phyloP scores from a whole-genome alignment of 2,888 invertebrate species.

The Julus scandinavius region DNA sequence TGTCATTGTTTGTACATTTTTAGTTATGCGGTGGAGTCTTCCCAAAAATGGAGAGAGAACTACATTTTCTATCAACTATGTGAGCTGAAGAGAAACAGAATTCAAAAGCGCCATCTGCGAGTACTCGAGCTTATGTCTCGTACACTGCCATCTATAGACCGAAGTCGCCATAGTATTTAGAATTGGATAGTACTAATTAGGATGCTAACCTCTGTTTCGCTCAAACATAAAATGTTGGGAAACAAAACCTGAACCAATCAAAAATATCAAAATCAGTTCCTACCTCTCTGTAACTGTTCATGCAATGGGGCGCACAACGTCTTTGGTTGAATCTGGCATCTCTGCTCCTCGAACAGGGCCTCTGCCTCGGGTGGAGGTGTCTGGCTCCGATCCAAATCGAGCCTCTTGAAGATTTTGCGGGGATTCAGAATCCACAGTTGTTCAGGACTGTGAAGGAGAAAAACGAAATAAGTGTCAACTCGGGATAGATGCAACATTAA shows the following conservation, averaged over 20 bases:
- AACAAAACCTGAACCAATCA: background rate
- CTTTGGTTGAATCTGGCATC: conserved; percentile 43
- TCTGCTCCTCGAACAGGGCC: conserved; percentile 51
- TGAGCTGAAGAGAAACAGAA: background rate
- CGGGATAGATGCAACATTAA: background rate
- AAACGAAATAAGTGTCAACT: conserved; percentile 39
- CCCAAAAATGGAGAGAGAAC: background rate
- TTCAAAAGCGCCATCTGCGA: background rate
- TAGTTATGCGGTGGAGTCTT: background rate
- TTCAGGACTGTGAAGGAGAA: conserved; percentile 73
- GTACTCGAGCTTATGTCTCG: background rate
- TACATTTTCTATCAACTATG: background rate
- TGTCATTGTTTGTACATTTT: background rate
- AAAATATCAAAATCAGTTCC: conserved; percentile 8
- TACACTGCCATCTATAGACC: background rate
- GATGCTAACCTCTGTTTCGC: background rate
- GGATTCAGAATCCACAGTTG: conserved; percentile 94
- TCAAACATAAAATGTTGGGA: background rate
- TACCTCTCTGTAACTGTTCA: conserved; percentile 49
- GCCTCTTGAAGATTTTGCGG: conserved; percentile 80
- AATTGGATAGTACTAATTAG: background rate
- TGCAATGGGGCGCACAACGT: conserved; percentile 31
- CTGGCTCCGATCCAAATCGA: conserved; percentile 64
- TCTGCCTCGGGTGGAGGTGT: conserved; percentile 41
- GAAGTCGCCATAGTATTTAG: background rate